Percentiles rank a stretch among this genome's conserved stretches.
phyloP scores from a whole-genome alignment of 2,888 invertebrate genomes.

The Folsomia candida region DNA sequence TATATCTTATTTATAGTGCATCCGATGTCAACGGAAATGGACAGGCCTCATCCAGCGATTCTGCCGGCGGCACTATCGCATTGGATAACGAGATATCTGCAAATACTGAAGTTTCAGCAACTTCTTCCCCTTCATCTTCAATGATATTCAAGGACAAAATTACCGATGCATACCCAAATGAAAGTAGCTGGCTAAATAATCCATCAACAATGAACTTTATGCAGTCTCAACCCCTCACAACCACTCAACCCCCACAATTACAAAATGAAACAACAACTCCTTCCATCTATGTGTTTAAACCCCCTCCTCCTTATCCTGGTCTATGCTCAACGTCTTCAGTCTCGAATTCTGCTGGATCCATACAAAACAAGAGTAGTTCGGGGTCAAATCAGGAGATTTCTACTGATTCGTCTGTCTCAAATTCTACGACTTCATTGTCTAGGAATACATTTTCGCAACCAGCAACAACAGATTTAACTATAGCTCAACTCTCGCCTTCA shows the following conservation, averaged over 20 bases:
- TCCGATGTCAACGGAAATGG: no score
- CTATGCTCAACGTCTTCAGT: background rate
- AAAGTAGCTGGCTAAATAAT: no score
- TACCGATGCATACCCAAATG: slow-evolving; percentile 47
- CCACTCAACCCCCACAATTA: no score
- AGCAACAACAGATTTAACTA: background rate
- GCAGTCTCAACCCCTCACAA: no score
- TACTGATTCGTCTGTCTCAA: background rate
- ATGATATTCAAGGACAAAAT: slow-evolving; percentile 4
- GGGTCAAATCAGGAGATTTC: background rate
- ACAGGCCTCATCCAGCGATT: no score
- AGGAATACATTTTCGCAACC: background rate
- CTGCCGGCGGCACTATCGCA: no score
- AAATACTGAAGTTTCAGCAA: background rate
- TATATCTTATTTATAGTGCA: no score
- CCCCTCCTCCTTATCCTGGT: slow-evolving; percentile 79
- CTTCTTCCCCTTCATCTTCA: background rate
- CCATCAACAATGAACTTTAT: no score
- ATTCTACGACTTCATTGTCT: background rate
- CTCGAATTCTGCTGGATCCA: background rate
- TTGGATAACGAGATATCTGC: slow-evolving; percentile 6
- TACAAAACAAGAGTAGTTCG: background rate
- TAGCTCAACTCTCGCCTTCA: slow-evolving; percentile 12
- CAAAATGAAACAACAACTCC: no score
- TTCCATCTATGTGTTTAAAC: slow-evolving; percentile 67